Evolutionary conservation across 2,888 invertebrate species (phyloP).

Genomic region (Himalopsyche kuldschensis): DNA sequence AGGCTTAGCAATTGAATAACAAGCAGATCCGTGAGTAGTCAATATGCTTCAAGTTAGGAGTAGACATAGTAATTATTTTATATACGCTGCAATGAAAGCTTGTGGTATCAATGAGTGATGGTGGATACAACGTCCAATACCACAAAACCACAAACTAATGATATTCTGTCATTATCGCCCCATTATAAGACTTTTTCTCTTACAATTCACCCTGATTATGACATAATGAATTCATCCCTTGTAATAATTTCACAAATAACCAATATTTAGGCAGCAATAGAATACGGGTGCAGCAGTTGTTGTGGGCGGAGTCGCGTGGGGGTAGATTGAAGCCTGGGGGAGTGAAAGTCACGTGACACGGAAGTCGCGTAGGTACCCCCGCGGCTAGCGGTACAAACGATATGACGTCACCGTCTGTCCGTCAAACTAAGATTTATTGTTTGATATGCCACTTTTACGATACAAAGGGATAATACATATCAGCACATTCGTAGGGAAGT

Average conservation of each 20-base stretch:
- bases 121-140: too few relatives aligned
- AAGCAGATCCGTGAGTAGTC: too few relatives aligned
- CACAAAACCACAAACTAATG: too few relatives aligned
- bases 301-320: background rate
- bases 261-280: background rate
- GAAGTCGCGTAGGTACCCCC: background rate
- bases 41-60: too few relatives aligned
- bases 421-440: constrained; percentile 23
- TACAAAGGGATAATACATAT: background rate
- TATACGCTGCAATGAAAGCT: too few relatives aligned
- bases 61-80: too few relatives aligned
- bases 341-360: background rate
- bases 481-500: background rate
- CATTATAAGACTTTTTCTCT: too few relatives aligned
- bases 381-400: background rate
- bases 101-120: too few relatives aligned
- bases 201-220: too few relatives aligned
- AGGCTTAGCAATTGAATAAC: too few relatives aligned
- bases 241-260: background rate
- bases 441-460: background rate
- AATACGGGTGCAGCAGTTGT: constrained; percentile 10
- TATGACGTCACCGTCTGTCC: constrained; percentile 21
- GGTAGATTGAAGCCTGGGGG: background rate
- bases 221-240: background rate
- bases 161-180: too few relatives aligned